A percentile compares a stretch with the other conserved stretches of the same genome.
phyloP scores from a whole-genome alignment of 2,113 vertebrate genomes.

The Phylloscopus trochilus region DNA sequence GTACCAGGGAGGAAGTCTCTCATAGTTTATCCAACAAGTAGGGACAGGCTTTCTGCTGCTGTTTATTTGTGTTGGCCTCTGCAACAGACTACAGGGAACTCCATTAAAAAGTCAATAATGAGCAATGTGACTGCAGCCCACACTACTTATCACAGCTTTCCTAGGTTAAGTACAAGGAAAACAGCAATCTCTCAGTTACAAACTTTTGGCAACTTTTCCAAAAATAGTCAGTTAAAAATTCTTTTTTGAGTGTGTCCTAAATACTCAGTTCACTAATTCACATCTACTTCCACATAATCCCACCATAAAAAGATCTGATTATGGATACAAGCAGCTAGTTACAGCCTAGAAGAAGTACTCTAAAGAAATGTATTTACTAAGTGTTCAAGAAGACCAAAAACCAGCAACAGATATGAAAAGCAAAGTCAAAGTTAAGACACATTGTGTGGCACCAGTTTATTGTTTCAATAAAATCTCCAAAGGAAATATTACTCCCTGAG shows the following conservation, averaged over 20 bases:
- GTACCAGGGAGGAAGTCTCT: not conserved
- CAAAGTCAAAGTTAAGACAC: not conserved
- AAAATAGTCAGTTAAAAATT: not conserved
- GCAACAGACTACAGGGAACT: slow-evolving; percentile 19
- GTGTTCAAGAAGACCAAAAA: not conserved
- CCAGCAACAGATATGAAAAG: not conserved
- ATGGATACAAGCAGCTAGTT: not conserved
- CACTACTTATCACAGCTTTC: slow-evolving; percentile 30
- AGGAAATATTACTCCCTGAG: not conserved
- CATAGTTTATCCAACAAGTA: not conserved
- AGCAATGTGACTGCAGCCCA: slow-evolving; percentile 15
- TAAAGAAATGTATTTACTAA: not conserved
- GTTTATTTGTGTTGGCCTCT: slow-evolving; percentile 46
- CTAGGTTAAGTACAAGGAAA: slow-evolving; percentile 23
- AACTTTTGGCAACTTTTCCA: not conserved
- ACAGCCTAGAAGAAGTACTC: not conserved
- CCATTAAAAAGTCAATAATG: slow-evolving; percentile 56
- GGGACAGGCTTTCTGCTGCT: slow-evolving; percentile 5
- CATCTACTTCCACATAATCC: not conserved
- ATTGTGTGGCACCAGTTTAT: not conserved
- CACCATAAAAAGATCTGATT: not conserved
- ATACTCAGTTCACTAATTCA: not conserved
- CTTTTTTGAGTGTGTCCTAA: not conserved
- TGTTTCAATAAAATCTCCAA: not conserved
- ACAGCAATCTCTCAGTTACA: not conserved